Evolutionary conservation across 2,888 invertebrate species (phyloP).

Genomic region (Pyrrhosoma nymphula): DNA sequence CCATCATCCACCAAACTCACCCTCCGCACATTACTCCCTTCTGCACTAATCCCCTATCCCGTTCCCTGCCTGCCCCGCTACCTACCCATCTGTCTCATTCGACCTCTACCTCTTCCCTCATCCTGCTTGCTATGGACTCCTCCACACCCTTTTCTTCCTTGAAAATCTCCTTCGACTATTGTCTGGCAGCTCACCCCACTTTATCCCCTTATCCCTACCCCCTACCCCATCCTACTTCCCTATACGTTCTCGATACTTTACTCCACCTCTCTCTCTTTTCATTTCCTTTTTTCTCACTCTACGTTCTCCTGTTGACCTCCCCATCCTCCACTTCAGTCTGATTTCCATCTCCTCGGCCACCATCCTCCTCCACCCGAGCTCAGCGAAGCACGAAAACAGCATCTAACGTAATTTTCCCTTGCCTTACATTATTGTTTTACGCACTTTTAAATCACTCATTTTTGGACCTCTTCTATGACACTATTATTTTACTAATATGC

Average conservation of each 20-base stretch:
- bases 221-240: background rate
- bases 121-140: background rate
- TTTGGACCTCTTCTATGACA: background rate
- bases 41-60: background rate
- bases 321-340: background rate
- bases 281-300: background rate
- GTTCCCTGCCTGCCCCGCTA: background rate
- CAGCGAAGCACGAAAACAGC: no score
- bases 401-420: no score
- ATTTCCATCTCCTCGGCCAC: background rate
- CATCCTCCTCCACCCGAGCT: background rate
- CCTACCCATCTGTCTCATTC: slow-evolving; percentile 10
- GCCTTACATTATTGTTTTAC: no score
- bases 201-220: background rate
- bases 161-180: slow-evolving; percentile 10
- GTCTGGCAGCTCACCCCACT: background rate
- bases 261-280: background rate
- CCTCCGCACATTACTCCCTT: background rate
- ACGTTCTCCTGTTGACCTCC: background rate
- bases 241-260: background rate
- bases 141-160: background rate
- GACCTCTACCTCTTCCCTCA: background rate
- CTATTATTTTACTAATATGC: background rate
- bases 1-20: background rate
- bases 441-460: background rate